These are phyloP conservation scores for Poecilobothrus nobilitatus DNA, from an alignment of 2,888 invertebrate genomes.

Conservation along the genomic window DNA sequence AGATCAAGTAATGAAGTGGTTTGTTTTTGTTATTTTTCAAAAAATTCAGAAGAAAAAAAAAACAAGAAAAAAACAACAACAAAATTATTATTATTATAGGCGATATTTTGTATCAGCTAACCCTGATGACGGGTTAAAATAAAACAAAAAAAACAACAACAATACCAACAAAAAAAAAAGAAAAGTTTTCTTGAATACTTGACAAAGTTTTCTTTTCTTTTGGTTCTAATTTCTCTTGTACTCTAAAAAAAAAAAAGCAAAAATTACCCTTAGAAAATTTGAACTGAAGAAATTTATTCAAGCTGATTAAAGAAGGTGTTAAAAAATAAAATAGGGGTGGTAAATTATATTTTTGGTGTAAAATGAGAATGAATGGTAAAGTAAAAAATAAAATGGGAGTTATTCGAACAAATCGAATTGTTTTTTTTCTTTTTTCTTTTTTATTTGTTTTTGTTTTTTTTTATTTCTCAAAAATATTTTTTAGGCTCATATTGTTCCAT, in stretches of 20 bases:
- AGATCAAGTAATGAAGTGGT: not conserved
- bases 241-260: no score
- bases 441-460: no score
- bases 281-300: no score
- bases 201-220: not conserved
- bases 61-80: not conserved
- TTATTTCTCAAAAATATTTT: no score
- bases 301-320: no score
- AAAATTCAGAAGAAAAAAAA: not conserved
- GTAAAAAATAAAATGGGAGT: not conserved
- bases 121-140: not conserved
- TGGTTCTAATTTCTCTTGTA: not conserved
- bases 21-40: not conserved
- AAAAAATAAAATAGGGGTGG: no score
- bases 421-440: no score
- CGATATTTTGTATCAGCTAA: not conserved
- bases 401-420: no score
- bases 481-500: no score
- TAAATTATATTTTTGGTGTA: no score
- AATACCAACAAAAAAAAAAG: not conserved
- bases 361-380: no score
- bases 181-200: not conserved
- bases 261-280: no score
- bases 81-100: not conserved
- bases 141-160: not conserved